Conservation (phyloP, 2,888 invertebrate genomes). For the Rhabditophanes sp. region DNA sequence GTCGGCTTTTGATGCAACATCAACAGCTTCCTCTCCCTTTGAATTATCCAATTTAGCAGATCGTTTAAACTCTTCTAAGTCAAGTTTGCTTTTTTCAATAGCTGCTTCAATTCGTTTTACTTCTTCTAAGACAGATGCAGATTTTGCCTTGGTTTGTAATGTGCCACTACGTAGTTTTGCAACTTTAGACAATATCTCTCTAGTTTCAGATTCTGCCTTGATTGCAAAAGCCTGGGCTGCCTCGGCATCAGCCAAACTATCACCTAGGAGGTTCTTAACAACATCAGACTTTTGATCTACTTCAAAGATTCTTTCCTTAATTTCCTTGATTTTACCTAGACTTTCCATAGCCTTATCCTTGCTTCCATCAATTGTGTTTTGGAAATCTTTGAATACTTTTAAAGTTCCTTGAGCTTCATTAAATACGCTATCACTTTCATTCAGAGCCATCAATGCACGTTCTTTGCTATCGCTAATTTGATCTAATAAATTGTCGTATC, state of each 20-base stretch:
- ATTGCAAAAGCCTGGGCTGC: no score
- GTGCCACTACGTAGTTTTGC: constrained; percentile 11
- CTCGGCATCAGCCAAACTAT: no score
- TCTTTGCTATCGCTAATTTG: constrained; percentile 14
- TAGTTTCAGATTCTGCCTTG: constrained; percentile 22
- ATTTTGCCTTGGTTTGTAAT: constrained; percentile 1
- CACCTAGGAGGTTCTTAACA: constrained; percentile 21
- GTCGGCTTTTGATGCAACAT: no score
- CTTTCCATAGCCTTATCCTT: constrained; percentile 65
- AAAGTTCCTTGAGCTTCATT: constrained; percentile 52
- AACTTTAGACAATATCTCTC: constrained; percentile 17
- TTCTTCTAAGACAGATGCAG: constrained; percentile 69
- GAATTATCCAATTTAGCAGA: no score
- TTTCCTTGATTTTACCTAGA: constrained; percentile 59
- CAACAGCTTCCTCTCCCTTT: no score
- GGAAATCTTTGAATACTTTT: constrained; percentile 59
- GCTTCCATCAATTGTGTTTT: constrained; percentile 69
- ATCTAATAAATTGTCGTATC: constrained; percentile 46
- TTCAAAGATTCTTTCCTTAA: constrained; percentile 55
- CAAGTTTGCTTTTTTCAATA: constrained; percentile 60
- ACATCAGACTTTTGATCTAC: constrained; percentile 17
- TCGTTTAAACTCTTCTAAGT: constrained; percentile 53
- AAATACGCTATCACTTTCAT: constrained; percentile 15
- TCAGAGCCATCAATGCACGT: constrained; percentile 18
- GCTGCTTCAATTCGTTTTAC: constrained; percentile 63